phyloP scores from a whole-genome alignment of 30 jellyfish, hydroid and myxozoan species.

The Rhopilema esculentum region DNA sequence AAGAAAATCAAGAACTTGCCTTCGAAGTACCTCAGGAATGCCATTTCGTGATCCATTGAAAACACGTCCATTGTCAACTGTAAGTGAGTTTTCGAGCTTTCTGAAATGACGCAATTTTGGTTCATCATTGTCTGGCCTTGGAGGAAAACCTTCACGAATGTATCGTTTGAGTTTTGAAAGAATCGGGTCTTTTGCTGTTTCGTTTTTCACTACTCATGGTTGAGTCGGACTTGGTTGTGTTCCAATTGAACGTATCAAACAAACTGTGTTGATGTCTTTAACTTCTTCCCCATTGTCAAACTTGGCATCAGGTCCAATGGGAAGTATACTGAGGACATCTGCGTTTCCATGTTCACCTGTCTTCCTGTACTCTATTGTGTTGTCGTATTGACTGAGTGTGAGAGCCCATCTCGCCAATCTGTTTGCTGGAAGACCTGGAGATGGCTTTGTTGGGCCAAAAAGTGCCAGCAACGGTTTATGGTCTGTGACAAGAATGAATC shows the following conservation, averaged over 20 bases:
- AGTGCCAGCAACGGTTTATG: slow-evolving; percentile 52
- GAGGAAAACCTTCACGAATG: slow-evolving; percentile 44
- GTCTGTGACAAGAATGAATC: slow-evolving; percentile 47
- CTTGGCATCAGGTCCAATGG: slow-evolving; percentile 42
- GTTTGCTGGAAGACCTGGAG: slow-evolving; percentile 59
- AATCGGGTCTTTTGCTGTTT: slow-evolving; percentile 34
- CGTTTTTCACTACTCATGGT: slow-evolving; percentile 5
- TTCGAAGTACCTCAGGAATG: slow-evolving; percentile 19
- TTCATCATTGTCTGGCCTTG: slow-evolving; percentile 19
- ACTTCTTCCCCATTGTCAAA: slow-evolving; percentile 41
- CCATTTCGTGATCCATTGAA: slow-evolving; percentile 15
- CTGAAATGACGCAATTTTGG: neutral
- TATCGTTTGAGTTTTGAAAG: slow-evolving; percentile 9
- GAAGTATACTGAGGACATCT: slow-evolving; percentile 47
- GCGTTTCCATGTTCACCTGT: slow-evolving; percentile 56
- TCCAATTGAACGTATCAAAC: slow-evolving; percentile 16
- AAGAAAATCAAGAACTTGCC: slow-evolving; percentile 31
- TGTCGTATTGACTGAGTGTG: slow-evolving; percentile 25
- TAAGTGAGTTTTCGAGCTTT: neutral
- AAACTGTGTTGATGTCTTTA: slow-evolving; percentile 6
- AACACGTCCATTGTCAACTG: neutral
- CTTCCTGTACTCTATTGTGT: slow-evolving; percentile 56
- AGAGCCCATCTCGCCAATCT: slow-evolving; percentile 55
- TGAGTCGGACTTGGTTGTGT: slow-evolving; percentile 10
- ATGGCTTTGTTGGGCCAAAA: slow-evolving; percentile 29